phyloP scores from a whole-genome alignment of 2,888 invertebrate species.

The Patella depressa region DNA sequence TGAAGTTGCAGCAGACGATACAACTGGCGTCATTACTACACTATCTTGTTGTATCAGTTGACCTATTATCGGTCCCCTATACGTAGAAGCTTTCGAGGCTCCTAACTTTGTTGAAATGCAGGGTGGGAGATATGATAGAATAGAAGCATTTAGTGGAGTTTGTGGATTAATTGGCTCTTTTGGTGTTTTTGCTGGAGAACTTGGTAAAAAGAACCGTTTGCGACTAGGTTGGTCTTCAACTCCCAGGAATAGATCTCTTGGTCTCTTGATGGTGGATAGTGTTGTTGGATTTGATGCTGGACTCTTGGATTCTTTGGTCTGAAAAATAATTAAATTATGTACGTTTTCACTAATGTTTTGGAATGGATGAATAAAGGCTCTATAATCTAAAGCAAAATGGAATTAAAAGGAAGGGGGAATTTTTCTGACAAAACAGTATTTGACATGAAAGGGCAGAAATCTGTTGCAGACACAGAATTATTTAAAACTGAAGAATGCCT shows the following conservation, averaged over 20 bases:
- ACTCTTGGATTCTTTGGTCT: too few relatives aligned
- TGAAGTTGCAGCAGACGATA: slow-evolving; percentile 9
- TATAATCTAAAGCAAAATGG: too few relatives aligned
- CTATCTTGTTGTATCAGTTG: slow-evolving; percentile 50
- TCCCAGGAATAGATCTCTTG: background rate
- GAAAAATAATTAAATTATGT: too few relatives aligned
- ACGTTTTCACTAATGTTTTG: too few relatives aligned
- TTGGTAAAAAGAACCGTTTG: background rate
- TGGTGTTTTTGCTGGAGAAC: background rate
- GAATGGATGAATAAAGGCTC: too few relatives aligned
- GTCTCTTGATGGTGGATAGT: background rate
- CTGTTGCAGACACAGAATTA: too few relatives aligned
- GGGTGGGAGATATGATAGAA: background rate
- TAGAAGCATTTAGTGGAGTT: slow-evolving; percentile 1
- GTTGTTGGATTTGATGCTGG: too few relatives aligned
- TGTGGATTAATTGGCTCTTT: background rate
- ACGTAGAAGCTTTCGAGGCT: slow-evolving; percentile 22
- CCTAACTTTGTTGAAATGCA: slow-evolving; percentile 15
- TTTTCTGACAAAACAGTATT: too few relatives aligned
- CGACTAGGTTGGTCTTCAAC: background rate
- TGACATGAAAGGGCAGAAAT: too few relatives aligned
- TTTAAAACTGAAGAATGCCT: too few relatives aligned
- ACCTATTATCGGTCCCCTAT: slow-evolving; percentile 56
- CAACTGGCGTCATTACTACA: slow-evolving; percentile 10
- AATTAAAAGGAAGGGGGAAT: too few relatives aligned